phyloP scores from a whole-genome alignment of 2,797 vertebrate genomes.

The Amblyopsis hoosieri region DNA sequence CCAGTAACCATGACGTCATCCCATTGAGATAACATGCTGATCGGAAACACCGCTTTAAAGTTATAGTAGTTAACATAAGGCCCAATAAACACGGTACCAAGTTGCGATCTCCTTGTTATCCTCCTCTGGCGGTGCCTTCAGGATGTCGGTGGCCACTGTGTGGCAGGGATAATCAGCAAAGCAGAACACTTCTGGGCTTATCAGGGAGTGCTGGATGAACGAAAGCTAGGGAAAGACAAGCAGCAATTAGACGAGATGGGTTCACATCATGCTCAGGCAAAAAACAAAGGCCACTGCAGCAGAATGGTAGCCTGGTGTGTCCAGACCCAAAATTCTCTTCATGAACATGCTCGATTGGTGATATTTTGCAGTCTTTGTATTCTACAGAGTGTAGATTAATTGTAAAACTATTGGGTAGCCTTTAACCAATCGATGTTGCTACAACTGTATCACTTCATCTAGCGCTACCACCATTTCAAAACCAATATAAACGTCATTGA shows the following conservation, averaged over 20 bases:
- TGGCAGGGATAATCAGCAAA: constrained; percentile 98
- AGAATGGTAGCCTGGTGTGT: background rate
- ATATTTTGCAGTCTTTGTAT: too few species aligned
- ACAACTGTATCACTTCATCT: too few species aligned
- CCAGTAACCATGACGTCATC: too few species aligned
- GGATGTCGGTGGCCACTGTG: constrained; percentile 95
- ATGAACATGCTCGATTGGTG: too few species aligned
- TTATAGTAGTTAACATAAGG: background rate
- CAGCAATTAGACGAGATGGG: background rate
- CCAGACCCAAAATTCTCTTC: too few species aligned
- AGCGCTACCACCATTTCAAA: too few species aligned
- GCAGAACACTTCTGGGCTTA: constrained; percentile 97
- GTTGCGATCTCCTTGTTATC: constrained; percentile 99
- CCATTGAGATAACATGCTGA: too few species aligned
- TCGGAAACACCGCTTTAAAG: too few species aligned
- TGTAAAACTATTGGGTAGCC: too few species aligned
- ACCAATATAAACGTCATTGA: too few species aligned
- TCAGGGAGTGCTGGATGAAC: constrained; percentile 97
- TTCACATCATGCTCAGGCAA: background rate
- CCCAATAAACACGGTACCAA: constrained; percentile 77
- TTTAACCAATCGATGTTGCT: too few species aligned
- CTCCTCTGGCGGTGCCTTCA: constrained; percentile 98
- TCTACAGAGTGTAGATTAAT: too few species aligned
- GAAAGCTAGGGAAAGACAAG: constrained; percentile 81
- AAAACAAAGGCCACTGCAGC: background rate